Percentiles rank a stretch among this genome's conserved stretches.
Evolutionary conservation across 2,888 invertebrate species (phyloP).

Genomic region (Linyphia triangularis): DNA sequence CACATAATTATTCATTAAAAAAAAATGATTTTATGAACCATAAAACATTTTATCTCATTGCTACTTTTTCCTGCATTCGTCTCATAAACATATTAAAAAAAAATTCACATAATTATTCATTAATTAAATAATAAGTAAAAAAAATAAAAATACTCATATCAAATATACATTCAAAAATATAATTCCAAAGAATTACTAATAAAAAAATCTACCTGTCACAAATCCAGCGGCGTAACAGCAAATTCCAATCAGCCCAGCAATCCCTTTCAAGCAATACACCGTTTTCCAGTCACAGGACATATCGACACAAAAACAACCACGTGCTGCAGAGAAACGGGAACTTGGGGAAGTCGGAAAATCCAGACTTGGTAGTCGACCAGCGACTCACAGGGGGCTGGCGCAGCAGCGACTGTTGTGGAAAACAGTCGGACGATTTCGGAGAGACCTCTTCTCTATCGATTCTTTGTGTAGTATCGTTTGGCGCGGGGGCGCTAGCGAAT

Average conservation of each 20-base stretch:
- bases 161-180: background rate
- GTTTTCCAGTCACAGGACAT: background rate
- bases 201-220: background rate
- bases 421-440: background rate
- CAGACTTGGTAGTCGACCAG: background rate
- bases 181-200: background rate
- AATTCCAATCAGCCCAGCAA: background rate
- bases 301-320: background rate
- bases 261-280: background rate
- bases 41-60: too few relatives aligned
- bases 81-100: too few relatives aligned
- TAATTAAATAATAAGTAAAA: too few relatives aligned
- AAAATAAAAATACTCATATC: too few relatives aligned
- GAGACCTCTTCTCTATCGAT: slow-evolving; percentile 19
- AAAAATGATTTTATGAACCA: too few relatives aligned
- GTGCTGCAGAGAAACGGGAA: background rate
- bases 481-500: slow-evolving; percentile 29
- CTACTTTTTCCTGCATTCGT: too few relatives aligned
- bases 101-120: too few relatives aligned
- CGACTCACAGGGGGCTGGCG: background rate
- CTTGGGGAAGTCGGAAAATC: background rate
- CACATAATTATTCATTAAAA: too few relatives aligned
- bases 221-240: background rate
- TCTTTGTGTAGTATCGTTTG: slow-evolving; percentile 37
- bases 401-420: background rate